Conservation (phyloP, 1,140 invertebrate genomes). For the Himalopsyche phryganea region DNA sequence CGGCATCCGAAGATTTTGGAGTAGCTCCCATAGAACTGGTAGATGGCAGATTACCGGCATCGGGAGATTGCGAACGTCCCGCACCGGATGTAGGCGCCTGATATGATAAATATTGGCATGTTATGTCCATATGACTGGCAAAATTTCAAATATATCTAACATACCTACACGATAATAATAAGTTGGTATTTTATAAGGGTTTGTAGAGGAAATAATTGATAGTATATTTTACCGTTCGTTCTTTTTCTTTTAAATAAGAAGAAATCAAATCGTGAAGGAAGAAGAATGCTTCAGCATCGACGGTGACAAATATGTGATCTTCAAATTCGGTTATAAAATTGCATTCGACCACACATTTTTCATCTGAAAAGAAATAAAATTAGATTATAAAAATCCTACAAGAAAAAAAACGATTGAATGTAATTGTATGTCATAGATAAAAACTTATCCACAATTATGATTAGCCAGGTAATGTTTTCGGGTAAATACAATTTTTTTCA, state of each 20-base stretch:
- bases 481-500: no score
- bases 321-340: slow-evolving; percentile 98
- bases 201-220: no score
- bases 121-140: no score
- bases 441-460: no score
- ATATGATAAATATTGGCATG: no score
- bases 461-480: no score
- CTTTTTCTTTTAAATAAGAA: slow-evolving; percentile 91
- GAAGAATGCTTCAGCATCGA: slow-evolving; percentile 96
- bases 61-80: slow-evolving; percentile 30
- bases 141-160: no score
- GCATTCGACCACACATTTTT: slow-evolving; percentile 88
- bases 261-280: slow-evolving; percentile 96
- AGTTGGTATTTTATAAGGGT: no score
- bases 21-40: slow-evolving; percentile 30
- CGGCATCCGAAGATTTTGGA: slow-evolving; percentile 37
- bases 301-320: slow-evolving; percentile 96
- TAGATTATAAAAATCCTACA: background rate
- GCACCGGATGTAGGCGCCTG: slow-evolving; percentile 20
- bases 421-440: no score
- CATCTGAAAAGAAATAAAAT: slow-evolving; percentile 54
- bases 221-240: slow-evolving; percentile 74
- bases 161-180: background rate
- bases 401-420: no score
- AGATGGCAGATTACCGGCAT: slow-evolving; percentile 31